phyloP scores from a whole-genome alignment of 1,140 invertebrate genomes.

The Caligus rogercresseyi region DNA sequence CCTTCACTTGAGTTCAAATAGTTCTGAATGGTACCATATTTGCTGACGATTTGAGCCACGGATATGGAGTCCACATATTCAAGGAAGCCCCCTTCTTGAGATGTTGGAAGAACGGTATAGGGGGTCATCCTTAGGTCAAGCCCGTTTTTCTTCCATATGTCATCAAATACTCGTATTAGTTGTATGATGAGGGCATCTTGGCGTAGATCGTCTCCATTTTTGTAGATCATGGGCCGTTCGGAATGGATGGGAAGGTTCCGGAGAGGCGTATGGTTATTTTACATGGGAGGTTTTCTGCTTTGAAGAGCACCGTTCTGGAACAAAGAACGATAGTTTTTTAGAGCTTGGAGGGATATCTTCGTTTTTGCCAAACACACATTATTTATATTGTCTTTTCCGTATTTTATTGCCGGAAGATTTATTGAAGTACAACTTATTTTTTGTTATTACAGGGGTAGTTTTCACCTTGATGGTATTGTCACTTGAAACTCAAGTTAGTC shows the following conservation, averaged over 20 bases:
- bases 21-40: background rate
- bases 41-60: background rate
- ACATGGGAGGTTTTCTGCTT: background rate
- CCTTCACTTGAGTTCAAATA: background rate
- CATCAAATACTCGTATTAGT: constrained; percentile 40
- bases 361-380: no score
- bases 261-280: background rate
- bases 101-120: constrained; percentile 1
- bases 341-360: no score
- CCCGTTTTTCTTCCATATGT: constrained; percentile 37
- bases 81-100: background rate
- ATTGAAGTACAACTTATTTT: background rate
- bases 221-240: constrained; percentile 35
- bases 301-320: constrained; percentile 1
- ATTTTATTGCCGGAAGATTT: no score
- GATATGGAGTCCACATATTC: constrained; percentile 4
- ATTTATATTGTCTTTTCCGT: no score
- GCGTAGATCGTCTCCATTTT: constrained; percentile 42
- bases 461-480: no score
- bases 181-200: constrained; percentile 45
- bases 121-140: constrained; percentile 27
- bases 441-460: no score
- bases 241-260: background rate
- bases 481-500: no score
- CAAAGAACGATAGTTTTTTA: no score